Conservation (phyloP, 2,113 vertebrate species). For the Tympanuchus pallidicinctus region DNA sequence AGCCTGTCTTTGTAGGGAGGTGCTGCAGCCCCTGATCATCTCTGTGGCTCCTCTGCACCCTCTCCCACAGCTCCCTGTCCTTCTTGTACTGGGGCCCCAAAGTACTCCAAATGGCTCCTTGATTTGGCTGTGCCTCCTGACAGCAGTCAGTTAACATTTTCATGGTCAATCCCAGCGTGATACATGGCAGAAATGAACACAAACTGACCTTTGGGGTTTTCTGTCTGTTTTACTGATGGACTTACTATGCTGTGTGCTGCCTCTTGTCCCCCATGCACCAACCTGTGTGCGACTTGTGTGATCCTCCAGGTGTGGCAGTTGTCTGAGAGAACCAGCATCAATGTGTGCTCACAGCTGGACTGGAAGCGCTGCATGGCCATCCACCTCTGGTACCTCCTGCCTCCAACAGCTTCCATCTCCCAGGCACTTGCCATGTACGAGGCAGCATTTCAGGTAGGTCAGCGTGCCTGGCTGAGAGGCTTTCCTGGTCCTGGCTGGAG, state of each 20-base stretch:
- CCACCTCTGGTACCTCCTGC: slow-evolving; percentile 96
- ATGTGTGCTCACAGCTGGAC: slow-evolving; percentile 89
- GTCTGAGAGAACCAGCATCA: slow-evolving; percentile 83
- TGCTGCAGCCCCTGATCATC: too few relatives aligned
- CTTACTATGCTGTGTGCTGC: fast-evolving
- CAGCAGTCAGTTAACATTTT: fast-evolving
- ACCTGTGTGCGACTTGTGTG: fast-evolving
- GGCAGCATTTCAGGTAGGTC: slow-evolving; percentile 88
- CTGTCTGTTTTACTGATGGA: fast-evolving
- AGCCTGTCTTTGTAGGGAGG: too few relatives aligned
- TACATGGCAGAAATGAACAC: fast-evolving
- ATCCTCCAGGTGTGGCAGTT: slow-evolving; percentile 90
- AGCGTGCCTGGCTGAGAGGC: fast-evolving
- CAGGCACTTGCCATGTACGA: slow-evolving; percentile 89
- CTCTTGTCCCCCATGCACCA: fast-evolving
- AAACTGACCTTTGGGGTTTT: not conserved
- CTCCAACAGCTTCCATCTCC: slow-evolving; percentile 91
- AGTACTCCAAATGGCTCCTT: too few relatives aligned
- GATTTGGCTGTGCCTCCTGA: not conserved
- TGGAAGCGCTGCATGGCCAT: slow-evolving; percentile 94
- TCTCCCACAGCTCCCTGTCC: too few relatives aligned
- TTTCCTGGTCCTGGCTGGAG: fast-evolving
- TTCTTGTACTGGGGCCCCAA: too few relatives aligned
- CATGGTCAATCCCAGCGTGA: fast-evolving
- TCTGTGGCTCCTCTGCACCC: too few relatives aligned